phyloP scores from a whole-genome alignment of 1,140 invertebrate genomes.

The Drosophila varians region DNA sequence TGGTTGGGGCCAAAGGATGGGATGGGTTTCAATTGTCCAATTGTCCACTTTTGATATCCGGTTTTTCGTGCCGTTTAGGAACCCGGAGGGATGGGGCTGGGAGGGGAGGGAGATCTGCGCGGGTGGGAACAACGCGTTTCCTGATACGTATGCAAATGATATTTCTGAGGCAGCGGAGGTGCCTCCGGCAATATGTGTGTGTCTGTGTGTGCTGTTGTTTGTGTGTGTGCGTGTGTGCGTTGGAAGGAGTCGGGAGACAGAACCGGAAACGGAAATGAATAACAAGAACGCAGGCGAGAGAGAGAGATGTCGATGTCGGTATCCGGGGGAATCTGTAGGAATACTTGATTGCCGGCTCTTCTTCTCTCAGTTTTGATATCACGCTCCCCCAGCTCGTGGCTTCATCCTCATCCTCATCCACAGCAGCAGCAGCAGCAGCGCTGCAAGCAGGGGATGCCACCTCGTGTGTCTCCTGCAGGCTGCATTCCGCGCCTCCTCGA shows the following conservation, averaged over 20 bases:
- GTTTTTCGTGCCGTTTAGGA: constrained; percentile 11
- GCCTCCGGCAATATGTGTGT: constrained; percentile 47
- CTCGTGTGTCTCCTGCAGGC: constrained; percentile 22
- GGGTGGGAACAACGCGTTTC: constrained; percentile 60
- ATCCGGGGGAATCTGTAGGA: constrained; percentile 66
- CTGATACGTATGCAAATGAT: constrained; percentile 80
- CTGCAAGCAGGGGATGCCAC: constrained; percentile 20
- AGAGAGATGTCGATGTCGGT: constrained; percentile 41
- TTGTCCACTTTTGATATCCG: constrained; percentile 48
- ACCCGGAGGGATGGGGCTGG: constrained; percentile 3
- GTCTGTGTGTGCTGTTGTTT: constrained; percentile 5
- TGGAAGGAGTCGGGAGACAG: constrained; percentile 20
- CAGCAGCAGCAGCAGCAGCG: constrained; percentile 22
- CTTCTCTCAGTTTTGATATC: constrained; percentile 69
- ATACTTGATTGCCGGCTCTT: constrained; percentile 76
- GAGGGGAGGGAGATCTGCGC: neutral
- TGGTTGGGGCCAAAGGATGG: constrained; percentile 1
- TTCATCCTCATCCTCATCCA: constrained; percentile 27
- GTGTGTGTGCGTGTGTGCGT: constrained; percentile 12
- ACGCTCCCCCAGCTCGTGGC: constrained; percentile 46
- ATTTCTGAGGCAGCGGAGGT: constrained; percentile 43
- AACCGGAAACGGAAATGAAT: constrained; percentile 57
- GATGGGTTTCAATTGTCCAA: constrained; percentile 14
- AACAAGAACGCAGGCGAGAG: constrained; percentile 32
- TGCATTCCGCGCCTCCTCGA: constrained; percentile 62